Conservation (phyloP, 2,797 vertebrate species). For the Nyctibius grandis region DNA sequence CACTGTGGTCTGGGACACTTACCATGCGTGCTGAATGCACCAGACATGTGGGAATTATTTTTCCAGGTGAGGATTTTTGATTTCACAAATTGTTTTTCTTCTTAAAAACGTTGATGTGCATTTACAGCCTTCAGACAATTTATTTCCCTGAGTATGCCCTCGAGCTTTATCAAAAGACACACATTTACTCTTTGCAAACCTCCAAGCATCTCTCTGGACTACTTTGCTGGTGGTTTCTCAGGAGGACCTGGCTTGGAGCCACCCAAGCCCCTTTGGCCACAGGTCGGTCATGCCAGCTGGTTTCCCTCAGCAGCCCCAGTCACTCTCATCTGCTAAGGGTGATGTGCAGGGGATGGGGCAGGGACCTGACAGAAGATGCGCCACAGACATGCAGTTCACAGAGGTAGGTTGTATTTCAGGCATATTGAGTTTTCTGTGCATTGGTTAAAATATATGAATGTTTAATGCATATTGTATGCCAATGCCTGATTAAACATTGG, state of each 20-base stretch:
- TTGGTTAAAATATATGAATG: neutral
- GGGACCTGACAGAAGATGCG: neutral
- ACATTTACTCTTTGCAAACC: neutral
- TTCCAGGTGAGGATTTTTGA: neutral
- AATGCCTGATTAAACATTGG: neutral
- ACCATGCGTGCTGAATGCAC: neutral
- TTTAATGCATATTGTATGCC: neutral
- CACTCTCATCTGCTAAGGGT: neutral
- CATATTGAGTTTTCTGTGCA: neutral
- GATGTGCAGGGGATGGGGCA: fast-evolving
- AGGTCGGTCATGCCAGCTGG: neutral
- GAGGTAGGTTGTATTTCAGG: neutral
- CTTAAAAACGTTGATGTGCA: neutral
- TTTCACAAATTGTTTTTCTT: neutral
- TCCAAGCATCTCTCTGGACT: neutral
- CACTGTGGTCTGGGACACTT: neutral
- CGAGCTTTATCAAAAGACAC: neutral
- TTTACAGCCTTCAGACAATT: neutral
- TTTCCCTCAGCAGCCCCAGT: neutral
- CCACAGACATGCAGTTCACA: neutral
- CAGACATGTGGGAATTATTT: neutral
- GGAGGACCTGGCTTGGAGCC: neutral
- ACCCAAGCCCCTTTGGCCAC: neutral
- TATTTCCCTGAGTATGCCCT: neutral
- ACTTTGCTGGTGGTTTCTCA: neutral